A percentile compares a stretch with the other conserved stretches of the same genome.
phyloP scores from a whole-genome alignment of 2,113 vertebrate species.

The Zosterops japonicus region DNA sequence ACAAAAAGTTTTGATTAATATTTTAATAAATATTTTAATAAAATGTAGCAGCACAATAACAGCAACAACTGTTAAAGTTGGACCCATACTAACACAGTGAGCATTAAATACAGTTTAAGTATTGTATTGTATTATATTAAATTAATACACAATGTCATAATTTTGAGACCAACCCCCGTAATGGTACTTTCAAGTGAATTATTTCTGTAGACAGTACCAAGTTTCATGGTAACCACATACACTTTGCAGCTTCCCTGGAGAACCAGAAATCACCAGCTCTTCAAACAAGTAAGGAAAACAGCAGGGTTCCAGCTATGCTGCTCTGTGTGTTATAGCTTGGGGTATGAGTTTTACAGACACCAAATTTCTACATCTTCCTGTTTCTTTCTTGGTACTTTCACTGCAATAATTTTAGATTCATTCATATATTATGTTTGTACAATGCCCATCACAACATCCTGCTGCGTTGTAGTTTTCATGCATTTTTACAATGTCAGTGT shows the following conservation, averaged over 20 bases:
- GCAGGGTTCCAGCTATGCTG: not conserved
- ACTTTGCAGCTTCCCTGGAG: not conserved
- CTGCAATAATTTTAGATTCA: not conserved
- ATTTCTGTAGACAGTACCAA: not conserved
- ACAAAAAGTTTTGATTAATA: not conserved
- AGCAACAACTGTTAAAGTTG: not conserved
- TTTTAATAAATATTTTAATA: not conserved
- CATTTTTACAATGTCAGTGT: not conserved
- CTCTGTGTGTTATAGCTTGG: not conserved
- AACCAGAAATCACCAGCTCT: not conserved
- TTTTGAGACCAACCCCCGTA: not conserved
- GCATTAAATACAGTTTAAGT: not conserved
- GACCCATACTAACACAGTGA: not conserved
- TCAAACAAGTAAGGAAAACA: not conserved
- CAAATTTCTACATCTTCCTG: not conserved
- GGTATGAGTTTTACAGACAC: not conserved
- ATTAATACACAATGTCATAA: not conserved
- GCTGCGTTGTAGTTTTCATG: not conserved
- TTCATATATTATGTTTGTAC: not conserved
- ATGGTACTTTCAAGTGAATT: not conserved
- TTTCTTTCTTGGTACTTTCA: not conserved
- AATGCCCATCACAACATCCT: not conserved
- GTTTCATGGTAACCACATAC: not conserved
- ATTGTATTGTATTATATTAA: not conserved
- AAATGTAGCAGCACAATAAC: not conserved